These are phyloP conservation scores for Collichthys lucidus DNA, from an alignment of 2,113 vertebrate genomes.

Conservation along the genomic window DNA sequence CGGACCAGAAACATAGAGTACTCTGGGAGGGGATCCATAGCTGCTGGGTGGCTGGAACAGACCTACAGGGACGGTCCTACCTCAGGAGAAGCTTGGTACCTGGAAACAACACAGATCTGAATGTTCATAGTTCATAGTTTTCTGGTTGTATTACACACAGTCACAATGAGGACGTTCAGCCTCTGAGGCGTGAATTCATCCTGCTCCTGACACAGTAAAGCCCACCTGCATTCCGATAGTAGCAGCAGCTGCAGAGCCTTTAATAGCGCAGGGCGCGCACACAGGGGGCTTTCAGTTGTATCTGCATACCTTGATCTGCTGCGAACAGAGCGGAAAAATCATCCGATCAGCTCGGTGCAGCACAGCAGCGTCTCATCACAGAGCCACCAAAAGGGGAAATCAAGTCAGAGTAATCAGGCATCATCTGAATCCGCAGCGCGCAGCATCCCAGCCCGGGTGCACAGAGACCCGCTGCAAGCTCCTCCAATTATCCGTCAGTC, in stretches of 20 bases:
- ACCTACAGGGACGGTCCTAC: background rate
- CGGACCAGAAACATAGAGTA: constrained; percentile 89
- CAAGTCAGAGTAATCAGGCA: background rate
- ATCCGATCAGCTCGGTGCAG: constrained; percentile 18
- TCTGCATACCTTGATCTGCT: constrained; percentile 2
- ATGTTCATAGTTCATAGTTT: background rate
- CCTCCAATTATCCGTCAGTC: background rate
- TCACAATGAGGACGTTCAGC: too few species aligned
- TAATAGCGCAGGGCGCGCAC: background rate
- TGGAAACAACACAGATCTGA: background rate
- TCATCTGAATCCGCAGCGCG: constrained; percentile 29
- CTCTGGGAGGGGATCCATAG: constrained; percentile 90
- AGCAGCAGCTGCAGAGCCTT: background rate
- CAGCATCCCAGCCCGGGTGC: background rate
- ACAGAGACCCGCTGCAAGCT: background rate
- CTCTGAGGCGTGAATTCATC: background rate
- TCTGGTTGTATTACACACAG: background rate
- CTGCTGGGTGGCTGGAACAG: constrained; percentile 23
- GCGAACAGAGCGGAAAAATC: background rate
- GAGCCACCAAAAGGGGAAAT: background rate
- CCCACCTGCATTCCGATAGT: constrained; percentile 10
- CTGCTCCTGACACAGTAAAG: background rate
- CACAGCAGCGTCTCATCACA: constrained; percentile 4
- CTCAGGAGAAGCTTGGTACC: constrained; percentile 20
- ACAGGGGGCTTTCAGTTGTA: background rate